phyloP scores from a whole-genome alignment of 2,797 vertebrate genomes.

The Acanthiza pusilla region DNA sequence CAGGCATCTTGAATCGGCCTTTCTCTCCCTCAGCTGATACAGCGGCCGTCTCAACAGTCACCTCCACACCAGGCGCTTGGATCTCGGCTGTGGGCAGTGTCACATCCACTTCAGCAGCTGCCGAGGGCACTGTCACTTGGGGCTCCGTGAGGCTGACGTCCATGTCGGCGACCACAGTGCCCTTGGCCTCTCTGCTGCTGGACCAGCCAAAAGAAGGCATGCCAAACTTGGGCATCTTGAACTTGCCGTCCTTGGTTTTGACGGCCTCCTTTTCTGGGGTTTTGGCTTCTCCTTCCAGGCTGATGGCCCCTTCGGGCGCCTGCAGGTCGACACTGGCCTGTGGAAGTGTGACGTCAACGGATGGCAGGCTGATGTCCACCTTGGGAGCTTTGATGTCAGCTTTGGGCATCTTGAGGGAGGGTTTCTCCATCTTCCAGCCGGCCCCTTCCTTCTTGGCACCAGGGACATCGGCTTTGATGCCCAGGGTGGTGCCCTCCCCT shows the following conservation, averaged over 20 bases:
- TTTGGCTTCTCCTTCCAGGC: not conserved
- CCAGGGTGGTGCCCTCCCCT: too few species aligned
- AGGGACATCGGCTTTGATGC: too few species aligned
- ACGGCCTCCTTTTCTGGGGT: not conserved
- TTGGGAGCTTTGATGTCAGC: too few species aligned
- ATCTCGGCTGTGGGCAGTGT: not conserved
- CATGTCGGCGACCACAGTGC: not conserved
- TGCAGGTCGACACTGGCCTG: too few species aligned
- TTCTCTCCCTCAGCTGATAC: not conserved
- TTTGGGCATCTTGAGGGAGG: too few species aligned
- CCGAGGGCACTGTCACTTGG: not conserved
- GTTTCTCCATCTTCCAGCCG: too few species aligned
- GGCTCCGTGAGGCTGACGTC: not conserved
- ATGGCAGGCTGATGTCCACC: too few species aligned
- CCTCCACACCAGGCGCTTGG: not conserved
- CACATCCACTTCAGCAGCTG: not conserved
- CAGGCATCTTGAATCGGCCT: not conserved
- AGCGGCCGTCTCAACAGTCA: accelerated
- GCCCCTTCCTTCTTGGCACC: too few species aligned
- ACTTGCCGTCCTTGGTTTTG: not conserved
- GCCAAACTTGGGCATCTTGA: not conserved
- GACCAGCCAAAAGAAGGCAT: not conserved
- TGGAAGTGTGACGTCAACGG: too few species aligned
- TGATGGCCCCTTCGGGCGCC: too few species aligned
- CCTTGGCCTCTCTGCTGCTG: not conserved